These are phyloP conservation scores for Ataeniobius toweri DNA, from an alignment of 2,797 vertebrate genomes.

Conservation along the genomic window DNA sequence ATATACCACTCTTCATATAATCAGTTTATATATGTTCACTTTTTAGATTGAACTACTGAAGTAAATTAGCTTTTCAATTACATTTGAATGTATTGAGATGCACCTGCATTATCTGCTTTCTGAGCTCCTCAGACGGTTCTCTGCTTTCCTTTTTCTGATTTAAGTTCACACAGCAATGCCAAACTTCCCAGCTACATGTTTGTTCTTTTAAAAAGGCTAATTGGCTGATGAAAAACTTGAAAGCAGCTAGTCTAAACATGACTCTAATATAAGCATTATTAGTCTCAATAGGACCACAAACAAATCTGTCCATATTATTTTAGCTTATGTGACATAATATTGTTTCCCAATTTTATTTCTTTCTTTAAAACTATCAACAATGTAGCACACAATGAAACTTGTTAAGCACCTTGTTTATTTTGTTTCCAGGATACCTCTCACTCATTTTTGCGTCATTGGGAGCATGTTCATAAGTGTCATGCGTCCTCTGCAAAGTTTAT, in stretches of 20 bases:
- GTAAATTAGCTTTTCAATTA: neutral
- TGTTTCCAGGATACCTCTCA: neutral
- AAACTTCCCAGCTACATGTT: neutral
- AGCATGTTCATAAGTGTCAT: neutral
- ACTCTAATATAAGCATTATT: neutral
- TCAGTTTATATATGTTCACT: neutral
- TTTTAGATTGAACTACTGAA: neutral
- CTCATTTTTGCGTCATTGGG: neutral
- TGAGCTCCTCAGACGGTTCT: neutral
- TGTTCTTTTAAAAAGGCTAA: neutral
- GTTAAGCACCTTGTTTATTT: neutral
- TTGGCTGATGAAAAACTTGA: too few relatives aligned
- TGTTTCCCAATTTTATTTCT: too few relatives aligned
- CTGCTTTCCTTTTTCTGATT: neutral
- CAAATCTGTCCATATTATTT: too few relatives aligned
- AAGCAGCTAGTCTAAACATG: neutral
- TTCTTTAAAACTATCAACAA: neutral
- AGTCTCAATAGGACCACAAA: too few relatives aligned
- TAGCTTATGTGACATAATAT: too few relatives aligned
- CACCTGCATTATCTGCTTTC: neutral
- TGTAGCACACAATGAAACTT: neutral
- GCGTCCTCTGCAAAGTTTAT: neutral
- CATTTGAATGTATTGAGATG: neutral
- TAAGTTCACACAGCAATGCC: neutral
- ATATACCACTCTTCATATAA: too few relatives aligned